Evolutionary conservation across 2,888 invertebrate species (phyloP), one percentile per base, ranked within the genome.

Genomic region (Pheosia tremula): DNA sequence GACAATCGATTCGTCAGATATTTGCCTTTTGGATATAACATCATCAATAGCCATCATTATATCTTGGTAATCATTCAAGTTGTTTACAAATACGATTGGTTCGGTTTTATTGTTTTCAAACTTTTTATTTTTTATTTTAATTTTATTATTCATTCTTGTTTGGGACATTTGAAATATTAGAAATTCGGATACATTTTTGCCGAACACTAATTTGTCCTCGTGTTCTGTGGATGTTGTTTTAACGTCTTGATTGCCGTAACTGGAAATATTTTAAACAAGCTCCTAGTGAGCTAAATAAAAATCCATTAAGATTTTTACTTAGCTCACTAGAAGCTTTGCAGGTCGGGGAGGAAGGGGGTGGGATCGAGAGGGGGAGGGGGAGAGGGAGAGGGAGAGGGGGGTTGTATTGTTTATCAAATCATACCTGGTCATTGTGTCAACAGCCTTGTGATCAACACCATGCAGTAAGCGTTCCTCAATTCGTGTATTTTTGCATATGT

Each of bases 371-470:
- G 24, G 24, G 24, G 2, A 2, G 2, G 24, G 24, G 24, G 24
- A 24, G 24, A 2, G 0, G 24, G 24, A 24, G 24, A 24, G 24
- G 24, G 24, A 2, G 24, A 24, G 24, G 24, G 24, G 5, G 41
- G 41, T 41, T 8, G 41, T 7, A 41, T 41, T 45, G 43, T 45
- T 8, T 9, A 45, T 4, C 43, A 9, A 8, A 3, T 36, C 52
- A 52, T 52, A 52, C 52, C 52, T 52, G 52, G 52, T 36, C 36
- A 52, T 6, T 36, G 52, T 9, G 5, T 36, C 52, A 8, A 52
- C n/a, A 52, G 52, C 52, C 52, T 52, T 36, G 52, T 52, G 36
- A 36, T 52, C 36, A 36, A 52, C 36, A 36, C 52, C 52, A 9
- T 52, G 36, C 36, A 52, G 4, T 9, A 52, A 36, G 8, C 36